These are phyloP conservation scores for Gambelia wislizenii DNA, from an alignment of 2,797 vertebrate genomes.

Conservation along the genomic window DNA sequence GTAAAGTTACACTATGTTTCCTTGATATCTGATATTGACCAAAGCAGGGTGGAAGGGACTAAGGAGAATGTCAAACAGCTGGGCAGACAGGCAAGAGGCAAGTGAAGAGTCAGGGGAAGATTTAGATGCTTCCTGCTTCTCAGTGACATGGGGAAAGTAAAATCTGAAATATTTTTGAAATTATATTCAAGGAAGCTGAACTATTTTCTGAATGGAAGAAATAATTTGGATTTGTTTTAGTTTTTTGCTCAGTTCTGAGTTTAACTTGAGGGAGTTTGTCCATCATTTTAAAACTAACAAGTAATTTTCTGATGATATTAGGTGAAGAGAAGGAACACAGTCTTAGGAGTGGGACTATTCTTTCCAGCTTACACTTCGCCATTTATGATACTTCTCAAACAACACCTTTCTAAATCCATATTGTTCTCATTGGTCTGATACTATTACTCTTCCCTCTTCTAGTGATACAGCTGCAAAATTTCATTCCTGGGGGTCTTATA, in stretches of 20 bases:
- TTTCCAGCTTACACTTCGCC: background rate
- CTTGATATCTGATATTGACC: no score
- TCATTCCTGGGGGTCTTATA: background rate
- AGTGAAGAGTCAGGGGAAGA: background rate
- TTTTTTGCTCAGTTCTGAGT: background rate
- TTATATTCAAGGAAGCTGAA: background rate
- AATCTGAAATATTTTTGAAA: background rate
- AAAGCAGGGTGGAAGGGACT: background rate
- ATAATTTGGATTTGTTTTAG: background rate
- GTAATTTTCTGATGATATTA: background rate
- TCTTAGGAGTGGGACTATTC: background rate
- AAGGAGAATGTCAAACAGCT: background rate
- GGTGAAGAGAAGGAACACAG: background rate
- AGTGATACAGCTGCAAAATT: background rate
- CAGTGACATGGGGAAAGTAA: background rate
- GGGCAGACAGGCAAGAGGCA: background rate
- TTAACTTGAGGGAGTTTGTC: background rate
- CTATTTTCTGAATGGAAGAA: background rate
- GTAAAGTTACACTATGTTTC: no score
- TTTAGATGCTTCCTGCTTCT: background rate
- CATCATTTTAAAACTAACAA: constrained; percentile 7
- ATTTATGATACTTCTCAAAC: background rate
- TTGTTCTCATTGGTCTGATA: constrained; percentile 4
- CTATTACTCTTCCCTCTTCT: background rate
- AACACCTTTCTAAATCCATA: background rate